Evolutionary conservation across 2,888 invertebrate genomes (phyloP), one percentile per base, ranked within the genome.

Genomic region (Rhingia campestris): DNA sequence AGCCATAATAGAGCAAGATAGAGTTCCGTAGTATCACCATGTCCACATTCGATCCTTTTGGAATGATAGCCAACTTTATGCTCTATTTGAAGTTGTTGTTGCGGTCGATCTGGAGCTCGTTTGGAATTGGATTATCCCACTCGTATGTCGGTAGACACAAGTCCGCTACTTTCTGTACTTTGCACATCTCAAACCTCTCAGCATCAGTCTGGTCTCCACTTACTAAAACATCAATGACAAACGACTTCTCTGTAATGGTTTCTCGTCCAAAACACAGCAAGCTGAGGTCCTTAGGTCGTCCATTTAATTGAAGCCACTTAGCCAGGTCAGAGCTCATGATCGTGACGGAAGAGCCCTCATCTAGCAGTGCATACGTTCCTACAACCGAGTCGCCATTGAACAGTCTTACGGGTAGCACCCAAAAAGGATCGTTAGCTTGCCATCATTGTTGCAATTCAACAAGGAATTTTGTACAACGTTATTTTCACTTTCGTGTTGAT

Each of bases 21-120:
- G 56, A 37, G 10, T 70, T 87, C 6, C 61, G 88, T 2, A 51
- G 86, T 0, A 43, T 87, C 0, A 79, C 87, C 6, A 53, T 59
- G 70, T 51, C 51, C 2, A 22, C 53, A 41, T 73, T 63, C 12
- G 73, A 73, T 9, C 54, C 63, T 2, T 35, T 63, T 30, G 73
- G 63, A 5, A 54, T 73, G 12, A 53, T 53, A 1, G 54, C 61
- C 6, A 67, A 53, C 22, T 66, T 41, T 9, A 43, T 33, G 53
- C 53, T 66, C 1, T 32, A 51, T 12, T 39, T 43, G 6, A 56
- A 37, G 30, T 22, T 63, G 37, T 35, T 53, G 12, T 9, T 22
- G 22, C 22, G 1, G 22, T 22, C 22, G 5, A 22, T 30, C 12
- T 64, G 64, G 6, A 4, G 14, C 10, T n/a, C n/a, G n/a, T 35